These are phyloP conservation scores for Coturnix japonica DNA, from an alignment of 2,113 vertebrate species.

Conservation along the genomic window DNA sequence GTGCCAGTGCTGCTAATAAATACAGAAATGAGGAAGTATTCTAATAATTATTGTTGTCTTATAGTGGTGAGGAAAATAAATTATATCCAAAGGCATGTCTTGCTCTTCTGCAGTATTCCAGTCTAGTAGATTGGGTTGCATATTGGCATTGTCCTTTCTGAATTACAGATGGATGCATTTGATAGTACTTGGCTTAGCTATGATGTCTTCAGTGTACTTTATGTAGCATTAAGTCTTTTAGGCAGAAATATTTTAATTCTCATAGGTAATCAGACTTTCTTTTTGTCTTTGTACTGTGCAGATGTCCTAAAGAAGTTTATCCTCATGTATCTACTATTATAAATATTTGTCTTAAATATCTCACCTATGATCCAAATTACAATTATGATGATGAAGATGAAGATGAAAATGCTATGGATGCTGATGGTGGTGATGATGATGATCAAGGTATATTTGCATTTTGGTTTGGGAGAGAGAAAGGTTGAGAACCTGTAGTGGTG, in stretches of 20 bases:
- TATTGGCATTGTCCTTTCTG: background rate
- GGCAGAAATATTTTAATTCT: background rate
- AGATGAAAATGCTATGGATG: constrained; percentile 98
- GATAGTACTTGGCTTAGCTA: background rate
- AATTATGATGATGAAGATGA: constrained; percentile 99
- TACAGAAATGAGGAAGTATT: background rate
- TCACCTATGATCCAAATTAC: constrained; percentile 99
- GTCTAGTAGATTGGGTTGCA: background rate
- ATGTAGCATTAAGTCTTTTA: background rate
- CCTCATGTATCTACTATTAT: constrained; percentile 97
- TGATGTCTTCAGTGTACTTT: background rate
- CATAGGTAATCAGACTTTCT: background rate
- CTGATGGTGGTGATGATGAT: constrained; percentile 95
- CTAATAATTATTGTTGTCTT: background rate
- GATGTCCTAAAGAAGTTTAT: constrained; percentile 99
- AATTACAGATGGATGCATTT: background rate
- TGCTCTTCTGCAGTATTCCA: background rate
- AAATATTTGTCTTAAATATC: constrained; percentile 97
- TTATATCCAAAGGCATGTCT: background rate
- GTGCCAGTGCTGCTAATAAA: background rate
- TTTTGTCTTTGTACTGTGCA: constrained; percentile 59
- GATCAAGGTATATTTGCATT: constrained; percentile 88
- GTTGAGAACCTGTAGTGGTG: background rate
- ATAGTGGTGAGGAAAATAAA: background rate
- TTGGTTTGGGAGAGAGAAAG: background rate